These are phyloP conservation scores for Drosophila algonquin DNA, from an alignment of 2,888 invertebrate genomes.

Conservation along the genomic window DNA sequence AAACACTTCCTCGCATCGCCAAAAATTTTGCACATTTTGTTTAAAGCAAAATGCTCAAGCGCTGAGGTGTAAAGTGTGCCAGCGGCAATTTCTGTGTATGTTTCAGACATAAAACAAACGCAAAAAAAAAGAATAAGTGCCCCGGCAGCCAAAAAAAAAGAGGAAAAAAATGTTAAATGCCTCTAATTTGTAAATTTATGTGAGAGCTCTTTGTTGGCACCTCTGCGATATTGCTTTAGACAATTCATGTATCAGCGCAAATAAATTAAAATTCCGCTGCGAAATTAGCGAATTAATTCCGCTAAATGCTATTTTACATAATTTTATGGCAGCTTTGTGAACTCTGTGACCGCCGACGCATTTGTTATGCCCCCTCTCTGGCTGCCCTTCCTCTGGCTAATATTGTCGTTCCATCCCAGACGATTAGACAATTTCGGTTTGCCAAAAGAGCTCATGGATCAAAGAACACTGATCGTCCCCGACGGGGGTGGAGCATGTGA, in stretches of 20 bases:
- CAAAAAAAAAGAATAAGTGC: conserved; percentile 31
- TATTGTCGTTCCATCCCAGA: conserved; percentile 32
- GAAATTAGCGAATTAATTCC: conserved; percentile 62
- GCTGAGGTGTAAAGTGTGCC: conserved; percentile 75
- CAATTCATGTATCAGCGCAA: conserved; percentile 59
- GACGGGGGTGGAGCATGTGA: conserved; percentile 8
- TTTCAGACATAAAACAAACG: conserved; percentile 41
- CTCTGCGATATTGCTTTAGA: conserved; percentile 50
- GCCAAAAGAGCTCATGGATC: not conserved
- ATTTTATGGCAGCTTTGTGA: conserved; percentile 69
- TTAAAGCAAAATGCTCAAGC: conserved; percentile 52
- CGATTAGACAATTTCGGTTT: conserved; percentile 24
- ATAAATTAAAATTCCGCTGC: conserved; percentile 46
- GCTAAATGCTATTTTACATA: conserved; percentile 67
- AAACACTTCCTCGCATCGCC: conserved; percentile 67
- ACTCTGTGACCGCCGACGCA: conserved; percentile 54
- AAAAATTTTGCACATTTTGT: conserved; percentile 58
- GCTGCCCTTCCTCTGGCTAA: conserved; percentile 9
- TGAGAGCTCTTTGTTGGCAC: conserved; percentile 50
- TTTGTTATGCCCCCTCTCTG: conserved; percentile 50
- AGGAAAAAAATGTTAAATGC: conserved; percentile 23
- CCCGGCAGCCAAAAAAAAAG: not conserved
- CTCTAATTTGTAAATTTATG: conserved; percentile 69
- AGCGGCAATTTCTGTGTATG: conserved; percentile 54
- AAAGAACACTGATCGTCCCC: conserved; percentile 17